Evolutionary conservation across 2,888 invertebrate genomes (phyloP).

Genomic region (Leptodirus hochenwartii): DNA sequence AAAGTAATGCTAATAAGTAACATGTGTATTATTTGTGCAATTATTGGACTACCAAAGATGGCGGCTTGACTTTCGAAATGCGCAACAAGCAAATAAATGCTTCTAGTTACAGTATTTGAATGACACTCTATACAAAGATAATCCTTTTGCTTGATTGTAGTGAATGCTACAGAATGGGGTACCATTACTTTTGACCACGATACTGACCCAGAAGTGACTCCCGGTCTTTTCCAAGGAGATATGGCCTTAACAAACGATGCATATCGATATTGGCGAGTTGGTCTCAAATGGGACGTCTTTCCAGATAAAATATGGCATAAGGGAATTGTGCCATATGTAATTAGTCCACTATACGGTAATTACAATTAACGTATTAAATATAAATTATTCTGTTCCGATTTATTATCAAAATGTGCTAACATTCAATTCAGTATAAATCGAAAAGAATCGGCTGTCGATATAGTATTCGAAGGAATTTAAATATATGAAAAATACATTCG

Average conservation of each 20-base stretch:
- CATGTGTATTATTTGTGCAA: no score
- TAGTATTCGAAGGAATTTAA: no score
- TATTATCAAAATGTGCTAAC: no score
- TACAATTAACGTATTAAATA: constrained; percentile 9
- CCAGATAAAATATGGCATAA: constrained; percentile 46
- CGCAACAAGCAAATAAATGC: no score
- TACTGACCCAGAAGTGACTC: constrained; percentile 44
- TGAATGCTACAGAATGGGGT: background rate
- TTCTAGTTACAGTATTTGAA: no score
- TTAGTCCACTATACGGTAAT: constrained; percentile 40
- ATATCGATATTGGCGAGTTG: constrained; percentile 40
- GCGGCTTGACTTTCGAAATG: no score
- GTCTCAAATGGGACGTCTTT: constrained; percentile 43
- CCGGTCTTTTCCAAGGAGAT: constrained; percentile 48
- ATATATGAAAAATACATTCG: no score
- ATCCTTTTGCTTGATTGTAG: background rate
- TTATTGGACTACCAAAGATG: no score
- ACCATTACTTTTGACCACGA: constrained; percentile 13
- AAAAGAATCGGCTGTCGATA: no score
- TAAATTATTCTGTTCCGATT: background rate
- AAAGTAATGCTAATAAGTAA: no score
- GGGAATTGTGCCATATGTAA: constrained; percentile 43
- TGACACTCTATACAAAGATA: no score
- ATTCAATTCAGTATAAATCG: no score
- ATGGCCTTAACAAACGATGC: constrained; percentile 44